phyloP scores from a whole-genome alignment of 2,113 vertebrate genomes.

The Cyanistes caeruleus region DNA sequence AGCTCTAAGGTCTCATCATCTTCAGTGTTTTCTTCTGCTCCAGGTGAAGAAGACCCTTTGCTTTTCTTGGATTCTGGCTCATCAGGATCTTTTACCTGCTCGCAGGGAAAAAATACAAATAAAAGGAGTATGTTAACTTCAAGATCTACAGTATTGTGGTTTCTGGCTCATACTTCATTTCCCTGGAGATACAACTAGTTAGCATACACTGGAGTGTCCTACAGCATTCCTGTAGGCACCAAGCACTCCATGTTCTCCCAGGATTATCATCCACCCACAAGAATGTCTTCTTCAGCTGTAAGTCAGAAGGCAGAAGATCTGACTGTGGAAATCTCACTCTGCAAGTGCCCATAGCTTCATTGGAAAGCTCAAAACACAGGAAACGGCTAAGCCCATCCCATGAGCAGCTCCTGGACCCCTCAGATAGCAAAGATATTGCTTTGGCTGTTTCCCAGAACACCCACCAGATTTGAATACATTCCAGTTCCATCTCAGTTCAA shows the following conservation, averaged over 20 bases:
- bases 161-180: neutral
- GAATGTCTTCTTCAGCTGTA: neutral
- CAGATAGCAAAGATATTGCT: neutral
- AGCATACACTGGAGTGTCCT: neutral
- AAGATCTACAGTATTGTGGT: neutral
- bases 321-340: neutral
- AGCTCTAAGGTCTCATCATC: slow-evolving; percentile 24
- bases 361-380: neutral
- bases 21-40: slow-evolving; percentile 48
- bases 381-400: neutral
- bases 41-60: slow-evolving; percentile 70
- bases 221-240: neutral
- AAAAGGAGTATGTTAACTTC: neutral
- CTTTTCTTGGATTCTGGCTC: slow-evolving; percentile 87
- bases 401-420: neutral
- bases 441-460: neutral
- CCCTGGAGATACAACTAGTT: neutral
- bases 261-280: neutral
- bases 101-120: neutral
- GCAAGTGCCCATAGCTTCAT: neutral
- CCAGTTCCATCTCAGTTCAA: neutral
- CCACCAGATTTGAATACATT: neutral
- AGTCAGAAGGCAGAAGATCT: neutral
- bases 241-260: neutral
- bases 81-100: slow-evolving; percentile 80